Base-by-base conservation (phyloP, 2,113 vertebrate species). In the Monopterus albus region DNA sequence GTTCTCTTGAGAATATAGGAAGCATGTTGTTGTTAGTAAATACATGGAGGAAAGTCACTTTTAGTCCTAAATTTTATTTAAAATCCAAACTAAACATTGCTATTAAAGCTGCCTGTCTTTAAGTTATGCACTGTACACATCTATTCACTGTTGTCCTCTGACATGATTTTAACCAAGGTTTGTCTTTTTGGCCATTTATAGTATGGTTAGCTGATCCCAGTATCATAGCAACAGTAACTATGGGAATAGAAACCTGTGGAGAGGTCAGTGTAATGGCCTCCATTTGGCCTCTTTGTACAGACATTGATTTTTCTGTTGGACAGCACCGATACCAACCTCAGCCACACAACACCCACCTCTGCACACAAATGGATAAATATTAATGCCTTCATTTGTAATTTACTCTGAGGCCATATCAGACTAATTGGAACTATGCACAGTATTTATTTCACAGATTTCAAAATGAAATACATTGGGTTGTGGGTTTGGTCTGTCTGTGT, bases 191-290 rank as follows among this genome's bases (percentile, higher is more conserved):
- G 42, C 69, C 79, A 61, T 78, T 65, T 83, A 73, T 73, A 82
- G 72, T 55, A 29, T 47, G 58, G 62, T 55, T 76, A 75, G 84
- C 84, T 56, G 57, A 66, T 74, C 72, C 69, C 51, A 10, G 86
- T 90, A 83, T 83, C 86, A 14, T 87, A 89, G 88, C 87, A 90
- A 91, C 90, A 53, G 87, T 90, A 83, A 83, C 84, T 83, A 86
- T 85, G 79, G 83, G 71, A 88, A 88, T 80, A 72, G 82, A 79
- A 72, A 79, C 85, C 81, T 83, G 82, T 65, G 58, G 79, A 77
- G 81, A 83, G 88, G 87, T 90, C 88, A 89, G 35, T 69, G 62
- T 42, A 47, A 68, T 80, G 84, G 79, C 79, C 79, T 88, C 78
- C 75, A 70, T 72, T 86, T 86, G 87, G 80, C 81, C 81, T 82